Base-by-base conservation (phyloP, 2,797 vertebrate species). In the Tiaroga cobitis region DNA sequence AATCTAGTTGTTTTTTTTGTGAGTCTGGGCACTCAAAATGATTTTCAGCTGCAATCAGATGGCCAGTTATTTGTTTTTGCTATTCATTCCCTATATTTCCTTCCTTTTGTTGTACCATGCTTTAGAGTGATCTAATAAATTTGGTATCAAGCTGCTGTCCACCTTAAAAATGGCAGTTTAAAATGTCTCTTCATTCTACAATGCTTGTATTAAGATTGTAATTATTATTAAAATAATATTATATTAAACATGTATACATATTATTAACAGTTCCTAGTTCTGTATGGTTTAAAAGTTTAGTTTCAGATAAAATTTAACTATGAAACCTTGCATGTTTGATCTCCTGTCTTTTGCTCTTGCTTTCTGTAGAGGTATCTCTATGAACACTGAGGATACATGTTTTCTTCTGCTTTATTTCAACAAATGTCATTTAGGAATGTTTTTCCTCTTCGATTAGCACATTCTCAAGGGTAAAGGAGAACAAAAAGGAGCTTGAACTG, bases 301-400 rank as follows among this genome's bases (percentile, higher is more conserved):
- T 90, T 90, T 82, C 85, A 88, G 87, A 95, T 94, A 93, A 94
- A 94, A 95, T 92, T 89, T 91, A 93, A 92, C 91, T 91, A 90
- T 34, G 89, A 91, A 92, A 73, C 59, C 89, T 90, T 91, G 26
- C 59, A 68, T 84, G 32, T 51, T 18, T 59, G 69, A 90, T 74
- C 90, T 73, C 32, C 87, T 84, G 86, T 65, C 68, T 82, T 91
- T 32, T 85, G 37, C 46, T 80, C 80, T 86, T 67, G 24, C 18
- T 24, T n/a, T 54, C 8, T 74, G 6, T 61, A 21, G 13, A 72
- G 68, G 46, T 65, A 49, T 68, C 11, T 8, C 43, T 69, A 32
- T 10, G 7, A 10, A 32, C 5, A 26, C 6, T 3, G 5, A 56
- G 24, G 49, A 69, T 32, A 69, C 59, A 79, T 70, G 46, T 51